These are phyloP conservation scores for Tinamus guttatus DNA, from an alignment of 2,113 vertebrate species.

Conservation along the genomic window DNA sequence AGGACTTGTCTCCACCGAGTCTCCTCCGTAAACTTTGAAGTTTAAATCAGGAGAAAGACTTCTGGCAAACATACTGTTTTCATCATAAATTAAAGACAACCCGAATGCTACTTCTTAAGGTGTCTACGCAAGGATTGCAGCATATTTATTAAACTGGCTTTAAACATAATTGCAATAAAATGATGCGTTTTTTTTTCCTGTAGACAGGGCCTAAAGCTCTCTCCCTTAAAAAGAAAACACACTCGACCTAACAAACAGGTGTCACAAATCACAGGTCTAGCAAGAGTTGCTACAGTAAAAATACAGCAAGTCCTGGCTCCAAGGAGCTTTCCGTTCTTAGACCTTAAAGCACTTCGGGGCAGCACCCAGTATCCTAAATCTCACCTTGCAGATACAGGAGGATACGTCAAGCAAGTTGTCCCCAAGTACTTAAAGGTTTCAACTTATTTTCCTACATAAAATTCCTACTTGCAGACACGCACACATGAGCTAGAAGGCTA, in stretches of 20 bases:
- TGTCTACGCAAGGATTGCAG: not conserved
- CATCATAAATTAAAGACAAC: not conserved
- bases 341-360: not conserved
- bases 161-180: not conserved
- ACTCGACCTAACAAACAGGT: not conserved
- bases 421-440: not conserved
- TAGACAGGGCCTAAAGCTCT: not conserved
- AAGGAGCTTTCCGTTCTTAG: not conserved
- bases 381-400: not conserved
- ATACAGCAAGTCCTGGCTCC: not conserved
- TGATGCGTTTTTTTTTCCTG: fast-evolving
- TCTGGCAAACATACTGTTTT: not conserved
- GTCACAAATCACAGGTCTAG: not conserved
- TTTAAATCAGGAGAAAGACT: not conserved
- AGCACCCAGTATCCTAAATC: not conserved
- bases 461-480: not conserved
- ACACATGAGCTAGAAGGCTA: fast-evolving
- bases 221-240: not conserved
- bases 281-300: not conserved
- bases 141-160: not conserved
- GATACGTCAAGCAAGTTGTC: too few species aligned
- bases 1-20: fast-evolving
- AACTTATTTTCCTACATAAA: not conserved
- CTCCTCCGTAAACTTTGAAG: not conserved
- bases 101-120: not conserved